phyloP scores from a whole-genome alignment of 1,140 invertebrate species.

The Trichonephila clavipes region DNA sequence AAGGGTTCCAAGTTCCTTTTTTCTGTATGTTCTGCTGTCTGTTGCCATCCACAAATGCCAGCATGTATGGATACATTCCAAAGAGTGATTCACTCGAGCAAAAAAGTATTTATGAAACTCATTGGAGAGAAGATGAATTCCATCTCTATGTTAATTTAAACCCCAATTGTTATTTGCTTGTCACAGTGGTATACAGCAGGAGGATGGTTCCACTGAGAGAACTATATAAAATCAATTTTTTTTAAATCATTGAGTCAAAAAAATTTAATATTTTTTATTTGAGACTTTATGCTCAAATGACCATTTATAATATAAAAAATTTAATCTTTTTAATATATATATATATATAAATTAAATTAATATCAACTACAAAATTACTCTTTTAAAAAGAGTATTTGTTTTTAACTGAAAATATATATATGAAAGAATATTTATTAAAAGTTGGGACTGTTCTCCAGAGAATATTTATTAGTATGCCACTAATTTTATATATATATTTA shows the following conservation, averaged over 20 bases:
- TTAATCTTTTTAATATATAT: no score
- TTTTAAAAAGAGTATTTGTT: background rate
- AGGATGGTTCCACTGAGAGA: background rate
- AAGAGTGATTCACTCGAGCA: background rate
- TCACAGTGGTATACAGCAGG: background rate
- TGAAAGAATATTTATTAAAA: no score
- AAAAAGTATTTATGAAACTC: background rate
- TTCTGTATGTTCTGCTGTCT: background rate
- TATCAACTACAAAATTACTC: no score
- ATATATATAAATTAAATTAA: no score
- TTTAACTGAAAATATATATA: background rate
- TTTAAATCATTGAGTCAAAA: no score
- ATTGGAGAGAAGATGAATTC: background rate
- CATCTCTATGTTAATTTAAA: constrained; percentile 4
- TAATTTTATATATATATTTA: background rate
- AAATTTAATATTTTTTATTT: no score
- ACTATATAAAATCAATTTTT: no score
- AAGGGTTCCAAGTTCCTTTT: background rate
- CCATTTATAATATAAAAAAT: background rate
- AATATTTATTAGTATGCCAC: constrained; percentile 1
- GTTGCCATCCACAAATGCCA: constrained; percentile 8
- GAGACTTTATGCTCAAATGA: background rate
- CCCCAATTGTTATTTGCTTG: background rate
- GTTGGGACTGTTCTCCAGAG: background rate
- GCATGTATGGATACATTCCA: constrained; percentile 26